Conservation (phyloP, 2,888 invertebrate species). For the Acleris cristana region DNA sequence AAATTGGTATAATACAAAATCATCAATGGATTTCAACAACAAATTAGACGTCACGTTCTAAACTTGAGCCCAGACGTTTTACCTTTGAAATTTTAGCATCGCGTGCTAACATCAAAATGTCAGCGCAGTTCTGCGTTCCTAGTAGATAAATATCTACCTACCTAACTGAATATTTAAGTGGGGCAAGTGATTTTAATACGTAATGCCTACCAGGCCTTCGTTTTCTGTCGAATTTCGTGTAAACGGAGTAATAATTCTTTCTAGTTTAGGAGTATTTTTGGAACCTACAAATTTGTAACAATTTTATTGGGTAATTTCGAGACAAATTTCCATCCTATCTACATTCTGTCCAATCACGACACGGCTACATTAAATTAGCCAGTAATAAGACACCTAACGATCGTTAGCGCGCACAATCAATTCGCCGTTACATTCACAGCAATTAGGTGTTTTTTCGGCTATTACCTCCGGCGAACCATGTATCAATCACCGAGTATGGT, state of each 20-base stretch:
- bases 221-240: conserved; percentile 12
- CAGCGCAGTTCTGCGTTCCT: conserved; percentile 29
- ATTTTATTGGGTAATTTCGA: background rate
- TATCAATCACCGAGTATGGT: conserved; percentile 51
- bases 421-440: conserved; percentile 53
- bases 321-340: background rate
- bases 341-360: conserved; percentile 23
- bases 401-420: conserved; percentile 57
- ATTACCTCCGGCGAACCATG: conserved; percentile 48
- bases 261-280: background rate
- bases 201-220: conserved; percentile 19
- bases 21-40: conserved; percentile 25
- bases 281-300: background rate
- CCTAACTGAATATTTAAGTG: conserved; percentile 23
- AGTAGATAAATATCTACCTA: conserved; percentile 33
- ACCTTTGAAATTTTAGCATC: conserved; percentile 33
- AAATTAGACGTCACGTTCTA: conserved; percentile 14
- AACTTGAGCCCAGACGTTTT: conserved; percentile 17
- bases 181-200: conserved; percentile 32
- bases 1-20: conserved; percentile 4
- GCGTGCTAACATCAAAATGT: conserved; percentile 36
- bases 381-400: conserved; percentile 55
- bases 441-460: conserved; percentile 69
- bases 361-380: conserved; percentile 12
- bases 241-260: conserved; percentile 6